Evolutionary conservation across 2,797 vertebrate species (phyloP), one percentile per base, ranked within the genome.

Genomic region (Lophotriccus pileatus): DNA sequence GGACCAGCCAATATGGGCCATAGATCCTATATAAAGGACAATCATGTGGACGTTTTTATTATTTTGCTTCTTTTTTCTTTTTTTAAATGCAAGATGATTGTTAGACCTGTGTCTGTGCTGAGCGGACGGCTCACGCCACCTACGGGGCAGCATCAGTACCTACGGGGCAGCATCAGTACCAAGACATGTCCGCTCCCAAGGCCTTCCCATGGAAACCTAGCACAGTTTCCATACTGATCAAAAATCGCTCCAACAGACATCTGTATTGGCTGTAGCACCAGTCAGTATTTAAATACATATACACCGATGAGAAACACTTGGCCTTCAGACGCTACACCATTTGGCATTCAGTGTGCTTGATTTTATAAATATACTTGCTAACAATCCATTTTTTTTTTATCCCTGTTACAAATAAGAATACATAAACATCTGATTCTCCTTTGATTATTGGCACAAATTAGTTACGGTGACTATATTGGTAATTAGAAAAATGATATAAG

Each of bases 111-210:
- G 77, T 4, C 21, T 49, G 44, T 7, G 41, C 80, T 43, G 34
- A 23, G 66, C 34, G 55, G 84, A 43, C n/a, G 86, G n/a, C 60
- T 93, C 92, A 39, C 87, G 89, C 94, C 97, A 97, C 88, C 97
- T 97, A 82, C 6, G 47, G 96, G 94, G 41, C 93, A 73, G 58
- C 49, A 46, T n/a, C 70, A 17, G 36, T 3, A 76, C 32, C 2
- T 97, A 82, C 6, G 47, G 96, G 94, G 41, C 93, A 73, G 58
- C 49, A 46, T n/a, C 70, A 17, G 36, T 3, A 76, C 32, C 2
- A 3, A 80, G 59, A 47, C 1, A 0, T 28, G 21, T n/a, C 60
- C 1, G 4, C 67, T 82, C 28, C 14, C 10, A 4, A 41, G 30
- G 24, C 10, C 14, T 3, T 19, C 70, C 55, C 7, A 0, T 10